Conservation (phyloP, 2,888 invertebrate genomes). For the Cephus pulcher region DNA sequence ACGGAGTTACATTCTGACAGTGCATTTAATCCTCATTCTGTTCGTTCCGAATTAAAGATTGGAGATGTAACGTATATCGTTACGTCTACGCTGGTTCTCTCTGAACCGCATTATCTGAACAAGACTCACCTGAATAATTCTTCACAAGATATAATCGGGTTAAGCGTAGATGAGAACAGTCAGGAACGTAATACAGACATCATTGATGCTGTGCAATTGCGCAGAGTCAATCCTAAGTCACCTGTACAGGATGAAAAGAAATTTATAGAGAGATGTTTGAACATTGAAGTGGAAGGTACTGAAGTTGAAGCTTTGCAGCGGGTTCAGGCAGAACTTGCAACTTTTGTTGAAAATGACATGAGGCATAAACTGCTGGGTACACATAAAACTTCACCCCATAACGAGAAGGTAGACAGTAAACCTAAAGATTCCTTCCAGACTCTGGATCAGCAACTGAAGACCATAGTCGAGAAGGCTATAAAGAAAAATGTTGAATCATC, state of each 20-base stretch:
- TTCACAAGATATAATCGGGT: slow-evolving; percentile 20
- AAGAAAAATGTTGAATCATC: slow-evolving; percentile 53
- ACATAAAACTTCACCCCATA: neutral
- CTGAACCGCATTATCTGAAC: slow-evolving; percentile 38
- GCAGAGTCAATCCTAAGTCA: slow-evolving; percentile 45
- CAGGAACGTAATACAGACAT: slow-evolving; percentile 56
- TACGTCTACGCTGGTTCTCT: slow-evolving; percentile 51
- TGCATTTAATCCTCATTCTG: slow-evolving; percentile 40
- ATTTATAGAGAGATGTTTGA: slow-evolving; percentile 53
- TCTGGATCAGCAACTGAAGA: slow-evolving; percentile 54
- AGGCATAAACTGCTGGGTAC: slow-evolving; percentile 32
- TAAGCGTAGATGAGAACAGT: slow-evolving; percentile 36
- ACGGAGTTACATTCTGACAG: neutral
- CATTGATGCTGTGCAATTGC: slow-evolving; percentile 57
- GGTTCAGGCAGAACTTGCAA: slow-evolving; percentile 52
- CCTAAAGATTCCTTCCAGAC: slow-evolving; percentile 38
- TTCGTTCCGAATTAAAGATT: slow-evolving; percentile 51
- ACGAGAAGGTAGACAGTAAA: slow-evolving; percentile 9
- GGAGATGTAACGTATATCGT: slow-evolving; percentile 56
- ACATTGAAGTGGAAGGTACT: slow-evolving; percentile 58
- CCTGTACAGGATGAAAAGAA: slow-evolving; percentile 33
- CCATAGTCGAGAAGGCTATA: slow-evolving; percentile 55
- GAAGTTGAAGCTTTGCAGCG: slow-evolving; percentile 51
- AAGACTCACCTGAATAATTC: slow-evolving; percentile 25
- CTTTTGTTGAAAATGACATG: slow-evolving; percentile 56